Evolutionary conservation across 2,797 vertebrate species (phyloP).

Genomic region (Platyrinchus mystaceus): DNA sequence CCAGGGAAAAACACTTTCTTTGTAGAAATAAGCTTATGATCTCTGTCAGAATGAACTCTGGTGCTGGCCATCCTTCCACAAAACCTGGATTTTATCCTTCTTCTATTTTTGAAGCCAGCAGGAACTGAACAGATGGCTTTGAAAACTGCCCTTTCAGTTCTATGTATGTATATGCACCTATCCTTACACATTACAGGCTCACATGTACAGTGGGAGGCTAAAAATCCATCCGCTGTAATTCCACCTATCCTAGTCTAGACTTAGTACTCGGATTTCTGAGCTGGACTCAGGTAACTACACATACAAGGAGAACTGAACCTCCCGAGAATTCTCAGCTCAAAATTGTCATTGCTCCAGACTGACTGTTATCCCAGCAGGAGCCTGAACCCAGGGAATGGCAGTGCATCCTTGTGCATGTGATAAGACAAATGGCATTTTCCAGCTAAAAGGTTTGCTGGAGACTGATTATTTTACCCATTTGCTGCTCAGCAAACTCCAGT

Average conservation of each 20-base stretch:
- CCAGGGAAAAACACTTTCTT: constrained; percentile 15
- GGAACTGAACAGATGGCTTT: not conserved
- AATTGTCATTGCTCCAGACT: not conserved
- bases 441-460: not conserved
- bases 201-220: not conserved
- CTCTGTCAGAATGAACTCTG: not conserved
- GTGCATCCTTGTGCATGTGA: not conserved
- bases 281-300: not conserved
- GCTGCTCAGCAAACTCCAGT: not conserved
- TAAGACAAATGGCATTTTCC: not conserved
- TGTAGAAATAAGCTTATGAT: not conserved
- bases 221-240: not conserved
- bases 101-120: not conserved
- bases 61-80: not conserved
- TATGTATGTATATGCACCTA: not conserved
- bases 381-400: not conserved
- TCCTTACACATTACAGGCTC: not conserved
- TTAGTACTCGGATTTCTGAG: not conserved
- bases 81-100: not conserved
- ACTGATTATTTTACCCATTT: not conserved
- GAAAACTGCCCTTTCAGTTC: not conserved
- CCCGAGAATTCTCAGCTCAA: not conserved
- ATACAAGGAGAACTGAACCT: not conserved
- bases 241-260: not conserved
- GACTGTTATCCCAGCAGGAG: not conserved